Base-by-base conservation (phyloP, 2,797 vertebrate species). In the Gadopsis marmoratus region DNA sequence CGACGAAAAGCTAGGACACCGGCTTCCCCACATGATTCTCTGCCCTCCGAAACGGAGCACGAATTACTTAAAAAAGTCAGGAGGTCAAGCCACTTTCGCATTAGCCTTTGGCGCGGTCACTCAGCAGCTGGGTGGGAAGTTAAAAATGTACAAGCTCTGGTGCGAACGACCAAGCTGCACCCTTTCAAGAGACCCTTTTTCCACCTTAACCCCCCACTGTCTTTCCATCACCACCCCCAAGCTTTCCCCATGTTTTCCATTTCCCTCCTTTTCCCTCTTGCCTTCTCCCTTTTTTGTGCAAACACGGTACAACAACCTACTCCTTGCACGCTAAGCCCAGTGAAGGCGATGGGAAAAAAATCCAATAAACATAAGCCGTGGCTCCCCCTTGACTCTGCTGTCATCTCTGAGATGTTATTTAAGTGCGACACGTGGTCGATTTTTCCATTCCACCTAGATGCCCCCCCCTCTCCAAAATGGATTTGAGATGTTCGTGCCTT, bases 381-480 rank as follows among this genome's bases (percentile, higher is more conserved):
- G 62, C 66, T 76, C 65, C 58, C 83, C 70, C 72, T 76, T 78
- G 77, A 86, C 91, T 86, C 74, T 0, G 2, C 53, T 39, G 68
- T 75, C 75, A 23, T 82, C 69, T 77, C 64, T 56, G 72, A 84
- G 86, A 89, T 84, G 84, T 89, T 91, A 85, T 91, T 91, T 90
- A 82, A 90, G 71, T 17, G 5, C 21, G 71, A 90, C 71, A 79
- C 23, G 35, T 86, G 87, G 90, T 88, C 76, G 76, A 89, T 88
- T 89, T 88, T 70, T 81, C 77, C 59, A 86, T 89, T 91, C 74
- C 87, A 89, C 87, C 87, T 83, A 53, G 73, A 51, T 54, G 70
- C 82, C 82, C 84, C 85, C 33, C 23, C 19, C 5, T 26, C 31
- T 69, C 43, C 84, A 80, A 29, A 80, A 86, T 82, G 65, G 82